Base-by-base conservation (phyloP, 2,113 vertebrate species). In the Micronycteris hirsuta region DNA sequence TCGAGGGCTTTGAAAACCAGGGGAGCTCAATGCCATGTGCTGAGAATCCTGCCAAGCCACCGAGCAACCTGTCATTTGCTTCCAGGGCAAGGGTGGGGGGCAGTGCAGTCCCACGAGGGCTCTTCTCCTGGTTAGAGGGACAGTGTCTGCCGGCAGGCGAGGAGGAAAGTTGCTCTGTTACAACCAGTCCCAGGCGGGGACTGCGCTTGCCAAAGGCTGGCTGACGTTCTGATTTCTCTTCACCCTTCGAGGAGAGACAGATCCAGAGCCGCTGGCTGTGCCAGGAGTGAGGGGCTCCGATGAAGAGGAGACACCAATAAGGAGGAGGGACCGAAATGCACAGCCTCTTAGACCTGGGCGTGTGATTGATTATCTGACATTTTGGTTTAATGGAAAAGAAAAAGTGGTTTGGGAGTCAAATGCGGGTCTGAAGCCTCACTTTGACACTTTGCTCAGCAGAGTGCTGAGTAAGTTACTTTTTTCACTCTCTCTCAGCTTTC, bases 91-190 rank as follows among this genome's bases (percentile, higher is more conserved):
- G 3, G 47, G 28, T 19, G 15, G 43, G 63, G 71, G 70, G 26
- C 20, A 36, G 7, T 1, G 13, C 20, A 74, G 13, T 73, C 22
- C 8, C 43, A 3, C 5, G 31, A n/a, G 11, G 41, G 17, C 22
- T 43, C 2, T 45, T 17, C 8, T 41, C 38, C 19, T 20, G 3
- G 24, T 31, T 24, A 45, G 26, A 68, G 5, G 10, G 5, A 12
- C 56, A 74, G 38, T 31, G 45, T 67, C 28, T 47, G 41, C 28
- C 26, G 38, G 49, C 4, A 2, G 65, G 36, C 36, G 5, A 16
- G 19, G 4, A 49, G 33, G 28, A 2, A 31, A 2, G 3, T 11
- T 3, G 10, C 6, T 1, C 1, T 22, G 9, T 41, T 17, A 8
- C 4, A n/a, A 2, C n/a, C 13, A 15, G 3, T 86, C 31, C 24